Conservation (phyloP, 1,140 invertebrate genomes). For the Bathynomus jamesi region DNA sequence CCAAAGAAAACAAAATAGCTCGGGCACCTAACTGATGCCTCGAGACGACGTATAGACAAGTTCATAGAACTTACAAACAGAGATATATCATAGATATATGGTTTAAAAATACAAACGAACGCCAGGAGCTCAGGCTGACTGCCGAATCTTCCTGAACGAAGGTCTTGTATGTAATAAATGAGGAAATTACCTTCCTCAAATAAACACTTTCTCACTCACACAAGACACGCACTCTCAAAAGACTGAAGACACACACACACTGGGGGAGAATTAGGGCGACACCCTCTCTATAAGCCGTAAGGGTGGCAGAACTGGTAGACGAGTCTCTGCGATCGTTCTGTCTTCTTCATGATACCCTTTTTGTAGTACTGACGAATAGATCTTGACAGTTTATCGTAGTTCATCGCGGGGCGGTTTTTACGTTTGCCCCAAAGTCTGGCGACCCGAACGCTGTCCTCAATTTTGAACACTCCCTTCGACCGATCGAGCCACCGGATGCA, state of each 20-base stretch:
- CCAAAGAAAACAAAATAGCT: not conserved
- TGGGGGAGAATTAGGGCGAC: not conserved
- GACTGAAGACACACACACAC: constrained; percentile 3
- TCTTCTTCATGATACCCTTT: constrained; percentile 99
- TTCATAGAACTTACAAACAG: constrained; percentile 85
- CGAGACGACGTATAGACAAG: constrained; percentile 39
- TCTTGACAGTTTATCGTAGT: constrained; percentile 97
- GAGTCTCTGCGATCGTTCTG: constrained; percentile 90
- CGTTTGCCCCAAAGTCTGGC: constrained; percentile 91
- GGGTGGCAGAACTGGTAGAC: constrained; percentile 98
- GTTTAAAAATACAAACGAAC: constrained; percentile 37
- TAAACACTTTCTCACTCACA: not conserved
- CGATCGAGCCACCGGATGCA: constrained; percentile 96
- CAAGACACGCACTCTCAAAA: constrained; percentile 1
- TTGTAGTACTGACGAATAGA: constrained; percentile 99
- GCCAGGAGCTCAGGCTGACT: constrained; percentile 11
- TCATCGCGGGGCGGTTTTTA: constrained; percentile 98
- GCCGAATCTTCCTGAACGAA: constrained; percentile 18
- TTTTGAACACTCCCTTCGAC: constrained; percentile 93
- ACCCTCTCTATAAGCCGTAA: constrained; percentile 61
- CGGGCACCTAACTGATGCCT: not conserved
- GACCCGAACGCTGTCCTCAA: constrained; percentile 94
- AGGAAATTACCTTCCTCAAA: constrained; percentile 38
- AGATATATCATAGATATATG: constrained; percentile 90
- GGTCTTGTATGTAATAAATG: constrained; percentile 17